These are phyloP conservation scores for Pseudochromis fuscus DNA, from an alignment of 2,797 vertebrate species.

Conservation along the genomic window DNA sequence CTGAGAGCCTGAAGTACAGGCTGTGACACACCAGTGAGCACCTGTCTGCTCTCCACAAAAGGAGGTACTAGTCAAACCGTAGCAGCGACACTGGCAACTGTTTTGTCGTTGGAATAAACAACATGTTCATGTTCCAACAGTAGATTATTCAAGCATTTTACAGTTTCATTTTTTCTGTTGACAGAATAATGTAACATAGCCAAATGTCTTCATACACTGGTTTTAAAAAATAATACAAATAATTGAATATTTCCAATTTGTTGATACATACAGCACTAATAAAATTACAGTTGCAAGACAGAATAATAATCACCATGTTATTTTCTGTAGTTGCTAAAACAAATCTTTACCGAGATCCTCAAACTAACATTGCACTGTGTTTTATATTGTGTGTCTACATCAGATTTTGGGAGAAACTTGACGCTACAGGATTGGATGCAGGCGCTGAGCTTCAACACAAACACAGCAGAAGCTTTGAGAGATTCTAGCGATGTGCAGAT, in stretches of 20 bases:
- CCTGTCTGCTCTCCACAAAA: conserved; percentile 53
- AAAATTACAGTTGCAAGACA: not conserved
- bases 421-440: not conserved
- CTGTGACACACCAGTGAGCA: conserved; percentile 55
- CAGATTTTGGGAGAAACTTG: too few relatives aligned
- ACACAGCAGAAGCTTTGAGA: conserved; percentile 9
- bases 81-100: conserved; percentile 29
- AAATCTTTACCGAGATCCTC: conserved; percentile 6
- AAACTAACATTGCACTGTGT: not conserved
- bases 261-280: not conserved
- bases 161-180: conserved; percentile 7
- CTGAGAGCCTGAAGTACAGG: conserved; percentile 24
- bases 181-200: not conserved
- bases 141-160: conserved; percentile 12
- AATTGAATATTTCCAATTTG: not conserved
- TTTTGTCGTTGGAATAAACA: conserved; percentile 40
- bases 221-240: not conserved
- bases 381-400: conserved; percentile 4
- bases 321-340: conserved; percentile 19
- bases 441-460: not conserved
- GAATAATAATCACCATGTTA: not conserved
- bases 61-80: conserved; percentile 12
- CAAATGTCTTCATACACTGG: not conserved
- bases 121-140: conserved; percentile 1
- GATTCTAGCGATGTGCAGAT: conserved; percentile 5